Base-by-base conservation (phyloP, 2,888 invertebrate species). In the Dorcus parallelipipedus region DNA sequence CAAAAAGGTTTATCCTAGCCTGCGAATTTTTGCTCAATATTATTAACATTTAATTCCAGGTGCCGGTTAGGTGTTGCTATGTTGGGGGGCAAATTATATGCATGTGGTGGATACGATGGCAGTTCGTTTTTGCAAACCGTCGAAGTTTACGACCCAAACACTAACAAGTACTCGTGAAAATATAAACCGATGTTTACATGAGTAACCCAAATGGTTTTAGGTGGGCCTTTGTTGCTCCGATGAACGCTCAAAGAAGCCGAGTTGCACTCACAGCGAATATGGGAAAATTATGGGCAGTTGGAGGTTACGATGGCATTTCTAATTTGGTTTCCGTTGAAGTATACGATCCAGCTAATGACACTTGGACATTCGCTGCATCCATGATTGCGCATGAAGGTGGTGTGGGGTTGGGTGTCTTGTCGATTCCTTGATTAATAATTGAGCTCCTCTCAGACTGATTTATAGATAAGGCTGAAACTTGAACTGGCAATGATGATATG, bases 321-420 rank as follows among this genome's bases (percentile, higher is more conserved):
- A 93, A 93, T 79, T 79, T 94, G 9, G 86, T 88, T 7, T 88
- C 91, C 0, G 90, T 93, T n/a, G 94, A 94, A 77, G 86, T 90
- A 8, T 94, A 92, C 71, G 89, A 92, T 76, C 90, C 92, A 2
- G 80, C 82, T 64, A 81, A 79, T 4, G 85, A 92, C 73, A 80
- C 80, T 23, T 93, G 92, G 93, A 83, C 82, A 3, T 88, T 88
- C 73, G 87, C 86, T 10, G 83, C 88, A 2, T 81, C 88, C 0
- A 93, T 93, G 92, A 86, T 87, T 66, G 91, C 90, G 2, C 94
- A 94, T 73, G 93, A 93, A 74, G 94, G 93, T 1, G 93, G 93
- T 1, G 93, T 94, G 0, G 93, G 93, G n/a, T 89, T 92, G 23
- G 93, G 92, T 0, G 92, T 93, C 4, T 86, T 93, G 60, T 74